Percentiles rank a stretch among this genome's conserved stretches.
Evolutionary conservation across 53 echinoderm and acorn worm species (phyloP).

Genomic region (Apostichopus leukothele): DNA sequence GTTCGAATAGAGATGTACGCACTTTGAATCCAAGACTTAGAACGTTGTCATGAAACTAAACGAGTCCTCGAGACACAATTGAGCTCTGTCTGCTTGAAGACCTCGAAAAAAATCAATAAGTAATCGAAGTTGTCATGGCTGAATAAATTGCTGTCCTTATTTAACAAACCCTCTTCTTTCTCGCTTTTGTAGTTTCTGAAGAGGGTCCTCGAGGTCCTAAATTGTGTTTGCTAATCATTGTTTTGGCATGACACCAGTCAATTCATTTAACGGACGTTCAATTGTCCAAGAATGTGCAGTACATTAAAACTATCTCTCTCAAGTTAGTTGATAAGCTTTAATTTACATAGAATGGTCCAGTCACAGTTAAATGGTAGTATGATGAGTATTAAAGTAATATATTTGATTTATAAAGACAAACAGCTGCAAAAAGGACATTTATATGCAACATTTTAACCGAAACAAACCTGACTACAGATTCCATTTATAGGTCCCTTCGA

Average conservation of each 20-base stretch:
- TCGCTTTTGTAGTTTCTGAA: background rate
- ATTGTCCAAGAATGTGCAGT: background rate
- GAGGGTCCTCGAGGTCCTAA: background rate
- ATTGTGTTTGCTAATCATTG: slow-evolving; percentile 19
- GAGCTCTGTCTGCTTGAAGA: background rate
- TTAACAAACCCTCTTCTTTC: background rate
- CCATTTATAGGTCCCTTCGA: no score
- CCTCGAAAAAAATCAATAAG: background rate
- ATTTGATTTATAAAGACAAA: no score
- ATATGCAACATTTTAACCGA: no score
- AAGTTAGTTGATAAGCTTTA: background rate
- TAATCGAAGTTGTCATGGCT: background rate
- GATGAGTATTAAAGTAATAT: background rate
- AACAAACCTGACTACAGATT: no score
- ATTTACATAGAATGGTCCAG: background rate
- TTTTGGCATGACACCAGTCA: background rate
- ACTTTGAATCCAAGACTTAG: background rate
- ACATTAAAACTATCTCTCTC: background rate
- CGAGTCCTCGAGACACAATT: background rate
- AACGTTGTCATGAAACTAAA: background rate
- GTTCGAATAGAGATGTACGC: background rate
- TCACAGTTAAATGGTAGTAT: background rate
- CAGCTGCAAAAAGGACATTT: no score
- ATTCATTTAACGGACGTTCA: background rate
- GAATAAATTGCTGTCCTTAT: background rate